Percentiles rank a stretch among this genome's conserved stretches.
These are phyloP conservation scores for Opisthograptis luteolata DNA, from an alignment of 2,888 invertebrate genomes.

Conservation along the genomic window DNA sequence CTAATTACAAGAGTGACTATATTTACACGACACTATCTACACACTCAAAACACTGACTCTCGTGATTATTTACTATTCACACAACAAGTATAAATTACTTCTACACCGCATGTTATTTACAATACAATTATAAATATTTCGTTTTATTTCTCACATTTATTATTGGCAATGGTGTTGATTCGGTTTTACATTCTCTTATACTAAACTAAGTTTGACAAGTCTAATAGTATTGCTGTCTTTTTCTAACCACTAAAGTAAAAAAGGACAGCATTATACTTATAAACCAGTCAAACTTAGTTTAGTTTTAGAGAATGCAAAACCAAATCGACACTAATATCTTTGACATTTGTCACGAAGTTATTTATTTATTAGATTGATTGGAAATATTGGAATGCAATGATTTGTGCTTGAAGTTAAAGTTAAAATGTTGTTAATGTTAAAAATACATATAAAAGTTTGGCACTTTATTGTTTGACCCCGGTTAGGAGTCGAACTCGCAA, in stretches of 20 bases:
- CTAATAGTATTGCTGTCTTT: too few relatives aligned
- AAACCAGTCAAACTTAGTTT: too few relatives aligned
- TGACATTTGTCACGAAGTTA: too few relatives aligned
- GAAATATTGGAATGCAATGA: neutral
- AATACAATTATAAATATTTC: slow-evolving; percentile 32
- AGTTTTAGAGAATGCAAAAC: too few relatives aligned
- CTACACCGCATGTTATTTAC: slow-evolving; percentile 74
- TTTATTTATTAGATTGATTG: too few relatives aligned
- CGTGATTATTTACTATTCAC: slow-evolving; percentile 73
- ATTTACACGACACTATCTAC: slow-evolving; percentile 76
- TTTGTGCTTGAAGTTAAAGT: neutral
- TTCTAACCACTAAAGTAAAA: too few relatives aligned
- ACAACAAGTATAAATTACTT: slow-evolving; percentile 70
- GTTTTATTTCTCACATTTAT: neutral
- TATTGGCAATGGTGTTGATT: too few relatives aligned
- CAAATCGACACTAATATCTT: too few relatives aligned
- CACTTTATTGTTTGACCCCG: slow-evolving; percentile 37
- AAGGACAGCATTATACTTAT: too few relatives aligned
- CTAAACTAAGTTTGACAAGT: too few relatives aligned
- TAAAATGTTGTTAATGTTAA: too few relatives aligned
- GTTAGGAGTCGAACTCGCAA: slow-evolving; percentile 26
- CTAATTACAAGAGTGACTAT: slow-evolving; percentile 44
- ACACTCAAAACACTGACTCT: slow-evolving; percentile 78
- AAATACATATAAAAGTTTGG: slow-evolving; percentile 17
- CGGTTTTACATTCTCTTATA: too few relatives aligned